phyloP scores from a whole-genome alignment of 2,888 invertebrate genomes.

The Oxystoma pomonae region DNA sequence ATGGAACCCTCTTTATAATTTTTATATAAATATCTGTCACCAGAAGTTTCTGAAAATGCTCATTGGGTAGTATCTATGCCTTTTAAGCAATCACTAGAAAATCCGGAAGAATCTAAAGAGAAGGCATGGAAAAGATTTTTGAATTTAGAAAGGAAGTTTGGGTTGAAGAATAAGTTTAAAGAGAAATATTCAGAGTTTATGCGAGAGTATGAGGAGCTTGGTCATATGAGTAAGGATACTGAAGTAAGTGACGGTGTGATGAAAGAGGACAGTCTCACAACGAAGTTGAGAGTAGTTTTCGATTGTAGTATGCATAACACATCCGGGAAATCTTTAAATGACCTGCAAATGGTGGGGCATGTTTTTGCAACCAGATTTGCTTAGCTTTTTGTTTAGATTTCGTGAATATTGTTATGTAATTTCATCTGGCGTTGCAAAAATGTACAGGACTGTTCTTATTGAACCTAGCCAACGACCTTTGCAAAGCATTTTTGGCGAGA shows the following conservation, averaged over 20 bases:
- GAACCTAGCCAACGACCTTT: slow-evolving; percentile 19
- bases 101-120: slow-evolving; percentile 5
- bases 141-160: slow-evolving; percentile 8
- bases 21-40: no score
- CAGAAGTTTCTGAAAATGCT: no score
- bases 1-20: no score
- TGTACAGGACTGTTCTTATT: slow-evolving; percentile 28
- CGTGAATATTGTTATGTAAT: slow-evolving; percentile 25
- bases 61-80: slow-evolving; percentile 9
- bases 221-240: no score
- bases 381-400: slow-evolving; percentile 27
- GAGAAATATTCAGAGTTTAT: slow-evolving; percentile 20
- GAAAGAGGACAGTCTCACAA: slow-evolving; percentile 27
- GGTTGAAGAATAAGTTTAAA: slow-evolving; percentile 8
- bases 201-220: slow-evolving; percentile 24
- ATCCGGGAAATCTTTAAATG: slow-evolving; percentile 26
- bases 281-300: slow-evolving; percentile 32
- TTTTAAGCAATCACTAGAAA: slow-evolving; percentile 2
- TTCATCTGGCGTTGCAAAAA: slow-evolving; percentile 29
- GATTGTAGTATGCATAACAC: slow-evolving; percentile 24
- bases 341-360: slow-evolving; percentile 24
- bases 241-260: slow-evolving; percentile 19
- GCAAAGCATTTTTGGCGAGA: slow-evolving; percentile 26
- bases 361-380: slow-evolving; percentile 26
- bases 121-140: slow-evolving; percentile 10